These are phyloP conservation scores for Zaprionus davidi DNA, from an alignment of 1,140 invertebrate genomes.

Conservation along the genomic window DNA sequence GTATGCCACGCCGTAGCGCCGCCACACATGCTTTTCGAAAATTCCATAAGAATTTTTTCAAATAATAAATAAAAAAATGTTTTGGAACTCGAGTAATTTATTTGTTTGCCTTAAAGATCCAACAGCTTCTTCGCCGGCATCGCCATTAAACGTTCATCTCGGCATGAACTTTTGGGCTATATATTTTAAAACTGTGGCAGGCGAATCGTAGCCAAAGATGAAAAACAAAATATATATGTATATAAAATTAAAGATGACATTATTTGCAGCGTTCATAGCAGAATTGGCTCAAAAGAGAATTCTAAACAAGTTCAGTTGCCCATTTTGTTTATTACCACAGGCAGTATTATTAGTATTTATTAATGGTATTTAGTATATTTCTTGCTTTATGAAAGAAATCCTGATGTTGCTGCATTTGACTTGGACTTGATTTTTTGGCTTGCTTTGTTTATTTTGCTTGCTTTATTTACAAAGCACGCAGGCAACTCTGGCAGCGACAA, in stretches of 20 bases:
- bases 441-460: slow-evolving; percentile 15
- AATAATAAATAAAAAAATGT: slow-evolving; percentile 13
- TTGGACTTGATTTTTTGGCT: slow-evolving; percentile 34
- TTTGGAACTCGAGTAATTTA: slow-evolving; percentile 13
- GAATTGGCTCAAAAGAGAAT: slow-evolving; percentile 24
- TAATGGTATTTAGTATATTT: neutral
- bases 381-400: neutral
- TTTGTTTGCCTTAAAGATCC: slow-evolving; percentile 28
- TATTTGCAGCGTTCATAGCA: slow-evolving; percentile 31
- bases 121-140: slow-evolving; percentile 16
- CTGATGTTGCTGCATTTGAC: slow-evolving; percentile 20
- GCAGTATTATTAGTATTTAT: slow-evolving; percentile 1
- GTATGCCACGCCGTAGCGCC: neutral
- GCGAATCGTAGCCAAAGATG: slow-evolving; percentile 20
- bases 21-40: neutral
- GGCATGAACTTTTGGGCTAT: slow-evolving; percentile 22
- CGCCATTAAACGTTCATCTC: slow-evolving; percentile 21
- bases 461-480: neutral
- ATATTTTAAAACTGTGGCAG: slow-evolving; percentile 12
- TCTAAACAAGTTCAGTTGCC: slow-evolving; percentile 31
- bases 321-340: slow-evolving; percentile 33
- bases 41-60: slow-evolving; percentile 2
- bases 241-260: slow-evolving; percentile 52
- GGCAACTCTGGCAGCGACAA: slow-evolving; percentile 22
- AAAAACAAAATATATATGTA: slow-evolving; percentile 3